phyloP scores from a whole-genome alignment of 2,797 vertebrate genomes.

The Sarcophilus harrisii region DNA sequence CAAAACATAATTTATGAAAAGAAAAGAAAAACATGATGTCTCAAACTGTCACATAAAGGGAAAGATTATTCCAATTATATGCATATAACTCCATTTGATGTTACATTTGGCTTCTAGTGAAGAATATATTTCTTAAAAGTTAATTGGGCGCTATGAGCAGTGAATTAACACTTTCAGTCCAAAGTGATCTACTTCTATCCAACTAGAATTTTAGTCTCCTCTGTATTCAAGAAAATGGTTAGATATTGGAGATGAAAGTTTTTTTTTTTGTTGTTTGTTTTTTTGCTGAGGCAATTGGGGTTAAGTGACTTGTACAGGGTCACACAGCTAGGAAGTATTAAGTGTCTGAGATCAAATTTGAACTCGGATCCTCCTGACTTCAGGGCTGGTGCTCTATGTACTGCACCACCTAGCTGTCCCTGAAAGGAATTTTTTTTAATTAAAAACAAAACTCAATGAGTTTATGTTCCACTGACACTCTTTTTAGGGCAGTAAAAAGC shows the following conservation, averaged over 20 bases:
- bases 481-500: neutral
- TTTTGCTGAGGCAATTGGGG: too few species aligned
- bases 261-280: too few species aligned
- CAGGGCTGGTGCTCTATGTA: too few species aligned
- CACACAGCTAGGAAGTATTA: too few species aligned
- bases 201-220: neutral
- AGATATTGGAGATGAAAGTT: neutral
- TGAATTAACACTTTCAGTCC: neutral
- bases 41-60: neutral
- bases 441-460: neutral
- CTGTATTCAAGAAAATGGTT: neutral
- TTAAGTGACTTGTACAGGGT: too few species aligned
- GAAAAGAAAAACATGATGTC: neutral
- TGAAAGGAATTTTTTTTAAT: neutral
- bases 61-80: neutral
- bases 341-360: too few species aligned
- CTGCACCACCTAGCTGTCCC: too few species aligned
- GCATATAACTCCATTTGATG: neutral
- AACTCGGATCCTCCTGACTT: too few species aligned
- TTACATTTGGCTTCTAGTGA: neutral
- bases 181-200: neutral
- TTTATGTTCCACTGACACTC: neutral
- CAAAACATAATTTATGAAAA: accelerated
- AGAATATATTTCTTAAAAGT: neutral
- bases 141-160: neutral